Evolutionary conservation across 2,888 invertebrate species (phyloP).

Genomic region (Oxyscelio sp.): DNA sequence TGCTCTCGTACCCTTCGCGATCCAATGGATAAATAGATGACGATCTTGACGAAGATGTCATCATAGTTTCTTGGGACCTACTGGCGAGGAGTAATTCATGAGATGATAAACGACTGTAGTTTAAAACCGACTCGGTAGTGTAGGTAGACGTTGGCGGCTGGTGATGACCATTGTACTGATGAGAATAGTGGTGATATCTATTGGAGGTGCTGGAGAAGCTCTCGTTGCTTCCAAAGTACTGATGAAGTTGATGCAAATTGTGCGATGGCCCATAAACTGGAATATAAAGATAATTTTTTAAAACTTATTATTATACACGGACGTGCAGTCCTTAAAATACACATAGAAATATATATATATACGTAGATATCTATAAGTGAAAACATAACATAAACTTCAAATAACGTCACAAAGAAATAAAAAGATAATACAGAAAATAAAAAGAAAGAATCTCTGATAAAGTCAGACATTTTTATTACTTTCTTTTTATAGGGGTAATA

Average conservation of each 20-base stretch:
- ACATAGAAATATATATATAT: too few species aligned
- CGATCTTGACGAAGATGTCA: slow-evolving; percentile 44
- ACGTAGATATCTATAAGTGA: too few species aligned
- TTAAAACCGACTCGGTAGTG: slow-evolving; percentile 84
- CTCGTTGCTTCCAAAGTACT: slow-evolving; percentile 85
- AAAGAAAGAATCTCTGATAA: too few species aligned
- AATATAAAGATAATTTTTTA: too few species aligned
- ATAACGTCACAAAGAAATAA: too few species aligned
- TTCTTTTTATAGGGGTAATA: too few species aligned
- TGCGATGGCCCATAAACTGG: slow-evolving; percentile 83
- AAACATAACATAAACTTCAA: too few species aligned
- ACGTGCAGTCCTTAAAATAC: too few species aligned
- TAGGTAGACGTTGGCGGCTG: slow-evolving; percentile 82
- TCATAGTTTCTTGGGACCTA: slow-evolving; percentile 80
- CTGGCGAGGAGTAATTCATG: slow-evolving; percentile 81
- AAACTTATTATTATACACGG: too few species aligned
- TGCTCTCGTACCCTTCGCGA: slow-evolving; percentile 77
- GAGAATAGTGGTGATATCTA: slow-evolving; percentile 84
- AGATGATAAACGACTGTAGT: slow-evolving; percentile 83
- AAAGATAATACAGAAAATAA: too few species aligned
- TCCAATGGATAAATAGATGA: slow-evolving; percentile 35
- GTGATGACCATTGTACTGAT: slow-evolving; percentile 82
- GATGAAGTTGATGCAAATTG: slow-evolving; percentile 86
- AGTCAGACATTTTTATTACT: too few species aligned
- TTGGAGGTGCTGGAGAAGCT: slow-evolving; percentile 84